phyloP scores from a whole-genome alignment of 2,888 invertebrate species.

The Lamellibrachia columna region DNA sequence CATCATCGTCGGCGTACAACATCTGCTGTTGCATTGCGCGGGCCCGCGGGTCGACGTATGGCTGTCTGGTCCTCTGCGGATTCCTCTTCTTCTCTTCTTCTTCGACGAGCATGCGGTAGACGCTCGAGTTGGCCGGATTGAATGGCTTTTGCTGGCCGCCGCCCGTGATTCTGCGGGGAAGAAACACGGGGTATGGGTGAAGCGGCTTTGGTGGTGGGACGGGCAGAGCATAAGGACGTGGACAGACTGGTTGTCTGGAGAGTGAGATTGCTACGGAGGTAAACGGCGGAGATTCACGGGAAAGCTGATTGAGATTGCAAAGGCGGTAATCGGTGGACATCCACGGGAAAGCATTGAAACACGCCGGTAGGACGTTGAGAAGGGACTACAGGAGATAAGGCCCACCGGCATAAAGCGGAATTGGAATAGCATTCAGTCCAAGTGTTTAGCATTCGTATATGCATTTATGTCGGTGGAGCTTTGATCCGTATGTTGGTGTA shows the following conservation, averaged over 20 bases:
- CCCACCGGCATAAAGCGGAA: neutral
- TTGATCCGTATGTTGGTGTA: too few relatives aligned
- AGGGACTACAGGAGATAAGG: neutral
- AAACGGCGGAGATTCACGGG: neutral
- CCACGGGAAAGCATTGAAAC: neutral
- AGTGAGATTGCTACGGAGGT: neutral
- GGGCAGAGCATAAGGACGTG: neutral
- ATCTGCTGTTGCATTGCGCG: neutral
- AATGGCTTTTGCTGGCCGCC: constrained; percentile 37
- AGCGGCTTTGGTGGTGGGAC: neutral
- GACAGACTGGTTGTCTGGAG: neutral
- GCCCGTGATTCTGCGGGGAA: constrained; percentile 12
- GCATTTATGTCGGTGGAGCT: neutral
- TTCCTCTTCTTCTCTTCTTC: constrained; percentile 35
- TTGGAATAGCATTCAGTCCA: neutral
- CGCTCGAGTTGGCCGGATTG: constrained; percentile 40
- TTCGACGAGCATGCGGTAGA: constrained; percentile 38
- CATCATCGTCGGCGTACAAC: neutral
- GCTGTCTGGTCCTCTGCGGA: neutral
- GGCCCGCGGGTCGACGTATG: neutral
- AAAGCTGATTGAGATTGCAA: neutral
- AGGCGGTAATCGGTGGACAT: neutral
- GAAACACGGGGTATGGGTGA: constrained; percentile 3
- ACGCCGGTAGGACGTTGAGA: neutral
- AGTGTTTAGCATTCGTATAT: neutral